Percentiles rank a stretch among this genome's conserved stretches.
Conservation (phyloP, 2,797 vertebrate species). For the Cyprinodon diabolis region DNA sequence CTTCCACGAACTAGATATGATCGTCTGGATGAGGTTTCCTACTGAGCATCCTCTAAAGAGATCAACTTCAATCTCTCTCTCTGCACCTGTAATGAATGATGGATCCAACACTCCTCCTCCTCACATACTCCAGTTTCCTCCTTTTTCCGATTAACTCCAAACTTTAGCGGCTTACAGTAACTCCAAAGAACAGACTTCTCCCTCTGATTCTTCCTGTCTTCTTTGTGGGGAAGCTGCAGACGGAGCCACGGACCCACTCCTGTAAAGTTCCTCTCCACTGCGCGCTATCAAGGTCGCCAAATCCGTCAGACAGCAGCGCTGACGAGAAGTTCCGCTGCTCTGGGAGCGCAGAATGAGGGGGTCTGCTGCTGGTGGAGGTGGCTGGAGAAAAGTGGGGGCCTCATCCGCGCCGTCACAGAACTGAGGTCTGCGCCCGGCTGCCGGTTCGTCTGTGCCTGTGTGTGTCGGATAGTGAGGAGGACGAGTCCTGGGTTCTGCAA, state of each 20-base stretch:
- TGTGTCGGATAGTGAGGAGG: slow-evolving; percentile 63
- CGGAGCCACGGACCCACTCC: slow-evolving; percentile 17
- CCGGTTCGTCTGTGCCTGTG: slow-evolving; percentile 40
- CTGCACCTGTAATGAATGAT: slow-evolving; percentile 62
- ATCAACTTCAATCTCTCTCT: slow-evolving; percentile 43
- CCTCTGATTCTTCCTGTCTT: slow-evolving; percentile 17
- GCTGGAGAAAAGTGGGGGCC: not conserved
- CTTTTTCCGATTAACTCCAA: slow-evolving; percentile 26
- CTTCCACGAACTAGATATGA: slow-evolving; percentile 13
- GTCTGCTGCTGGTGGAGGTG: not conserved
- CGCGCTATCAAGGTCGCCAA: slow-evolving; percentile 62
- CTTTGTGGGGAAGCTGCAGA: slow-evolving; percentile 20
- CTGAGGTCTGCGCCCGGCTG: slow-evolving; percentile 60
- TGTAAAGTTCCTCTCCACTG: slow-evolving; percentile 56
- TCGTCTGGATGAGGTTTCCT: not conserved
- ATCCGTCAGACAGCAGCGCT: slow-evolving; percentile 38
- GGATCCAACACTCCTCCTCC: slow-evolving; percentile 34
- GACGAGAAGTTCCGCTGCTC: slow-evolving; percentile 48
- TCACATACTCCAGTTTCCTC: slow-evolving; percentile 23
- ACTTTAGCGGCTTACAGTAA: slow-evolving; percentile 46
- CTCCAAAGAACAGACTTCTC: slow-evolving; percentile 36
- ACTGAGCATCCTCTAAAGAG: slow-evolving; percentile 2
- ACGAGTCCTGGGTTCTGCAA: slow-evolving; percentile 69
- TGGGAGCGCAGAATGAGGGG: slow-evolving; percentile 11
- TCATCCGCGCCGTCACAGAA: slow-evolving; percentile 54